Evolutionary conservation across 2,113 vertebrate genomes (phyloP).

Genomic region (Engraulis encrasicolus): DNA sequence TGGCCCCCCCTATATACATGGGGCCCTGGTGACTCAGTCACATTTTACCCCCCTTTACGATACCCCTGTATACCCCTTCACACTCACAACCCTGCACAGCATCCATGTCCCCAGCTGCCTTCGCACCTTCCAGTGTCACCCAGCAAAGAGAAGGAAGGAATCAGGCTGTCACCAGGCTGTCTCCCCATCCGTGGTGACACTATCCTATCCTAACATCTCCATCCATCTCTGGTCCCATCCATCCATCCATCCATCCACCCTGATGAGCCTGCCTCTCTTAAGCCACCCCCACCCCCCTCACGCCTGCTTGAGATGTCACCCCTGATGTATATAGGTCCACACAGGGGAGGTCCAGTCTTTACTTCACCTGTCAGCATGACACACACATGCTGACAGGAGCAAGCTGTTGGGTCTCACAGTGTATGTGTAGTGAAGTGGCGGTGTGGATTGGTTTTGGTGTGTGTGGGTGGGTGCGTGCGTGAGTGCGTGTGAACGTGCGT

Average conservation of each 20-base stretch:
- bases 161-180: not conserved
- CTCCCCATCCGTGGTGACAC: too few species aligned
- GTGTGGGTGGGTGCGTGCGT: too few species aligned
- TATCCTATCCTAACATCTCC: not conserved
- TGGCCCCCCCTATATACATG: too few species aligned
- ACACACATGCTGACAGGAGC: conserved; percentile 85
- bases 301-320: conserved; percentile 22
- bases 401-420: conserved; percentile 83
- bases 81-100: not conserved
- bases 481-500: not conserved
- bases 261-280: not conserved
- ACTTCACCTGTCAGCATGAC: conserved; percentile 72
- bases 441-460: too few species aligned
- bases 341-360: conserved; percentile 18
- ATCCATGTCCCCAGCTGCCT: not conserved
- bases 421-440: too few species aligned
- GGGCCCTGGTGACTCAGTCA: too few species aligned
- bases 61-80: not conserved
- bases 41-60: too few species aligned
- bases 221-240: not conserved
- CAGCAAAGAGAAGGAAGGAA: not conserved
- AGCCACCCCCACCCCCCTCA: not conserved
- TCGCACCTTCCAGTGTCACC: not conserved
- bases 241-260: not conserved
- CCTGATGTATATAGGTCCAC: not conserved